These are phyloP conservation scores for Tragelaphus strepsiceros DNA, from an alignment of 2,113 vertebrate genomes.

Conservation along the genomic window DNA sequence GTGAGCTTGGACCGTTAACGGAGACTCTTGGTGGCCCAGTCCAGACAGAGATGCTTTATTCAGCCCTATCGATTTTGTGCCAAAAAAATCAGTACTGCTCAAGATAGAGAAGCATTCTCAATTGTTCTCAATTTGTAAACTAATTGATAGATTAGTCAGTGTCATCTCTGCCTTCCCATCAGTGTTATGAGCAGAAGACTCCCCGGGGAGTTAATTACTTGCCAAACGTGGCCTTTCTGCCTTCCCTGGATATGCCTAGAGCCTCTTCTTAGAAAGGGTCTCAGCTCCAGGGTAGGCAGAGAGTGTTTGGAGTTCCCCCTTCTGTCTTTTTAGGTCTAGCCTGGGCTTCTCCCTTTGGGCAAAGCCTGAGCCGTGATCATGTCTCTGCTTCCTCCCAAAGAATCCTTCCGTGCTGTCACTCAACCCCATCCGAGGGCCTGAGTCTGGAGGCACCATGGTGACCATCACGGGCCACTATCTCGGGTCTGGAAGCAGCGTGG, in stretches of 20 bases:
- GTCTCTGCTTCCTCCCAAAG: conserved; percentile 76
- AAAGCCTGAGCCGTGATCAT: not conserved
- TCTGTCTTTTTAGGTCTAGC: not conserved
- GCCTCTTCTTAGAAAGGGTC: not conserved
- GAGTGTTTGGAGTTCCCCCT: not conserved
- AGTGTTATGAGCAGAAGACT: not conserved
- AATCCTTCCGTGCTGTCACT: conserved; percentile 89
- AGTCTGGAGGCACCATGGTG: conserved; percentile 96
- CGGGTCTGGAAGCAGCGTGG: conserved; percentile 92
- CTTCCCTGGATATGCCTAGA: not conserved
- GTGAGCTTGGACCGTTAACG: not conserved
- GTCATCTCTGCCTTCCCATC: conserved; percentile 35
- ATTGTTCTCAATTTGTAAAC: conserved; percentile 71
- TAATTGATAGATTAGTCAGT: conserved; percentile 74
- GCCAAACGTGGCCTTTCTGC: not conserved
- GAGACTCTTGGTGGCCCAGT: not conserved
- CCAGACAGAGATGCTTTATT: conserved; percentile 56
- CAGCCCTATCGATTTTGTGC: conserved; percentile 71
- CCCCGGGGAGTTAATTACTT: conserved; percentile 44
- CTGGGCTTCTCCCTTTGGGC: not conserved
- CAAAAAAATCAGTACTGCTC: conserved; percentile 57
- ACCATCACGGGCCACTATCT: conserved; percentile 94
- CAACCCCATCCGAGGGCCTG: conserved; percentile 90
- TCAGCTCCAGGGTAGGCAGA: not conserved
- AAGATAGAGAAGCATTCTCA: conserved; percentile 62